Evolutionary conservation across 92 coral and sea anemone genomes (phyloP).

Genomic region (Diadumene lineata): DNA sequence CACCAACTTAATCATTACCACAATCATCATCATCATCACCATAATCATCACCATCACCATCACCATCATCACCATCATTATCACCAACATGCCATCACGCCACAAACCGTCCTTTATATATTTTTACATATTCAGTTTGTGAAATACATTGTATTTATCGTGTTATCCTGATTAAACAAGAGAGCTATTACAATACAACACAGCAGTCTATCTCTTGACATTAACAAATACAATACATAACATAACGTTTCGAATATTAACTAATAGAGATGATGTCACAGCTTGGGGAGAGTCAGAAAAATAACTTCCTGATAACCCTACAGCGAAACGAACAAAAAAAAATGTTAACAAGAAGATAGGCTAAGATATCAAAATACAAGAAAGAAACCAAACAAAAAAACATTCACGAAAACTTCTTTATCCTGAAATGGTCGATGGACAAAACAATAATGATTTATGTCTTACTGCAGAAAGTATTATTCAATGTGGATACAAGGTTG

Average conservation of each 20-base stretch:
- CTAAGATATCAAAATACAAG: too few species aligned
- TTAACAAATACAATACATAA: background rate
- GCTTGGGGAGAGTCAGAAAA: background rate
- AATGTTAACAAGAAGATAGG: background rate
- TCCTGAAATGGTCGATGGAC: too few species aligned
- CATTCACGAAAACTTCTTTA: too few species aligned
- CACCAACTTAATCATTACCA: background rate
- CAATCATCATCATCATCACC: background rate
- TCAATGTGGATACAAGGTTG: too few species aligned
- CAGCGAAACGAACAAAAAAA: background rate
- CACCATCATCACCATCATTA: slow-evolving; percentile 1
- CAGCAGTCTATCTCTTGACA: background rate
- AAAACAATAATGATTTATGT: too few species aligned
- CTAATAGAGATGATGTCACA: background rate
- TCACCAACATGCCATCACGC: background rate
- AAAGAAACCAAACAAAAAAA: too few species aligned
- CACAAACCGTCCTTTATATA: too few species aligned
- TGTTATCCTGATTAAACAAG: background rate
- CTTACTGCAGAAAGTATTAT: too few species aligned
- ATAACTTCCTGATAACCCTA: background rate
- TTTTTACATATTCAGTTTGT: too few species aligned
- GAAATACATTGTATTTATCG: background rate
- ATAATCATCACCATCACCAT: background rate
- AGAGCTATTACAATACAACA: background rate
- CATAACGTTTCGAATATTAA: too few species aligned